Conservation (phyloP, 2,113 vertebrate genomes). For the Hemicordylus capensis region DNA sequence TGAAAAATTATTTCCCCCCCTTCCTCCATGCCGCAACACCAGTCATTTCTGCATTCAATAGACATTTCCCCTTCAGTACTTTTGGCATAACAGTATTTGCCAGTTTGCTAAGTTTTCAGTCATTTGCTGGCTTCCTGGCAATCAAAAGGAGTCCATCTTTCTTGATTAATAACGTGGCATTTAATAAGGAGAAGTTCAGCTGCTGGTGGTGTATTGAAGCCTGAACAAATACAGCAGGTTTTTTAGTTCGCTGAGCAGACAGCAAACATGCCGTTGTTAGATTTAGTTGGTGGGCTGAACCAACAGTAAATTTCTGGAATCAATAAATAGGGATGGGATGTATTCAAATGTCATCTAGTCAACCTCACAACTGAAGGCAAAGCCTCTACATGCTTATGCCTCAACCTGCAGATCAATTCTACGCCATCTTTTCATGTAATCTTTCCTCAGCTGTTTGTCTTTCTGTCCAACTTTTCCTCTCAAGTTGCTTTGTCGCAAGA, state of each 20-base stretch:
- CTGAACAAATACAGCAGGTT: constrained; percentile 27
- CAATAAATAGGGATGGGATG: neutral
- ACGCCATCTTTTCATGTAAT: neutral
- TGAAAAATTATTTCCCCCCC: constrained; percentile 71
- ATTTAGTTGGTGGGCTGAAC: constrained; percentile 51
- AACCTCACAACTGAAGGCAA: neutral
- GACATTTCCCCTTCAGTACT: constrained; percentile 50
- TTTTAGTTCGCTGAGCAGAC: constrained; percentile 32
- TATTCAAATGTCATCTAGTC: neutral
- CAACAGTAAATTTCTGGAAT: constrained; percentile 1
- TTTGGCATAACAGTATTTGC: constrained; percentile 52
- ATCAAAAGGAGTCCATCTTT: constrained; percentile 57
- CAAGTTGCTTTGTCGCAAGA: neutral
- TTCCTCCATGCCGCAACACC: constrained; percentile 59
- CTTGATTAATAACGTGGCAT: constrained; percentile 62
- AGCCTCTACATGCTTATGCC: neutral
- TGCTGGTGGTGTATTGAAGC: constrained; percentile 21
- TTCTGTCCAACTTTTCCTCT: neutral
- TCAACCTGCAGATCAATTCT: neutral
- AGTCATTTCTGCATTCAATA: constrained; percentile 65
- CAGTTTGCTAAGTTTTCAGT: constrained; percentile 50
- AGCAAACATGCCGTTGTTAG: constrained; percentile 43
- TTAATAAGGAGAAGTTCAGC: constrained; percentile 54
- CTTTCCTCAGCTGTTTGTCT: neutral
- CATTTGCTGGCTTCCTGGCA: constrained; percentile 59